phyloP scores from a whole-genome alignment of 2,888 invertebrate species.

The Piscicola geometra region DNA sequence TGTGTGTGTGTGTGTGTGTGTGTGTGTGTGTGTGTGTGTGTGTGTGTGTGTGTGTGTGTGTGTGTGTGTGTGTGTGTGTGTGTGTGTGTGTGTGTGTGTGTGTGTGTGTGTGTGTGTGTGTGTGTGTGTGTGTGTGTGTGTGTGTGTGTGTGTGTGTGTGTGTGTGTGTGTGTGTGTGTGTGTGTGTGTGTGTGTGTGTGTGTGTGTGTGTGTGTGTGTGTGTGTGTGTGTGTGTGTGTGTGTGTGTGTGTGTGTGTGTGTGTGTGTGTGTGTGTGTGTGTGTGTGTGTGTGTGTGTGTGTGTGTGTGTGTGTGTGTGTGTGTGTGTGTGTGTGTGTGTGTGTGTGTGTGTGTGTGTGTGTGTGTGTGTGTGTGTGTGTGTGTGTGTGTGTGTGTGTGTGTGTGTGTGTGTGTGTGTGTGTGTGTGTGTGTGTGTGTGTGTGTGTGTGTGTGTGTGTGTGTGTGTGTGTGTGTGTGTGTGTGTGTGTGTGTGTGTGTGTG shows the following conservation, averaged over 20 bases:
- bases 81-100: neutral
- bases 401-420: constrained; percentile 4
- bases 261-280: constrained; percentile 4
- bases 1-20: too few relatives aligned
- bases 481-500: constrained; percentile 4
- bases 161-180: neutral
- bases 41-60: too few relatives aligned
- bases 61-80: neutral
- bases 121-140: neutral
- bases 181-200: neutral
- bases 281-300: constrained; percentile 4
- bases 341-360: constrained; percentile 4
- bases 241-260: constrained; percentile 4
- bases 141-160: neutral
- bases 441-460: constrained; percentile 4
- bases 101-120: neutral
- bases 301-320: constrained; percentile 4
- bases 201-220: neutral
- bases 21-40: too few relatives aligned
- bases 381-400: constrained; percentile 4
- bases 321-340: constrained; percentile 4
- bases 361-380: constrained; percentile 4
- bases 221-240: constrained; percentile 4
- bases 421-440: constrained; percentile 4
- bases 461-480: constrained; percentile 4